Base-by-base conservation (phyloP, 1,140 invertebrate genomes). In the Teleopsis dalmanni region DNA sequence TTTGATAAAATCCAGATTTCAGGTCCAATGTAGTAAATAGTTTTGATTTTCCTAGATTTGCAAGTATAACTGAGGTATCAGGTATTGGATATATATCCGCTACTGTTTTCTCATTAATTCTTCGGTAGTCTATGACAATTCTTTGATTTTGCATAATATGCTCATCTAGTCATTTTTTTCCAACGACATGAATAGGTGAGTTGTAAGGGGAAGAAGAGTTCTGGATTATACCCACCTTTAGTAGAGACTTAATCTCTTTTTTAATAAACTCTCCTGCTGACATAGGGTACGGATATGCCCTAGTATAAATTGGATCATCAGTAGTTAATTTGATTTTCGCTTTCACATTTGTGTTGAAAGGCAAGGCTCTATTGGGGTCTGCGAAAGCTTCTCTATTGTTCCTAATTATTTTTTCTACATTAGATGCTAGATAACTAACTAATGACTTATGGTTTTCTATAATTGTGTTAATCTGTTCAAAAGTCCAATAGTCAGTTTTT, bases 1-100 rank as follows among this genome's bases (percentile, higher is more conserved):
- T 58, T 54, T 64, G 62, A 49, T 66, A 58, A 53, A 66, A 66
- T 23, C 59, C 61, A 8, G 46, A 51, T 10, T 57, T 57, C 16
- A 67, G 49, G 44, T 65, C 61, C 47, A 68, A 29, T 3, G 58
- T 64, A 2, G 56, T 58, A 36, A 67, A 65, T 38, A 60, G 63
- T 33, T 53, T 37, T 11, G 54, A 55, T 55, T 55, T 55, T 34
- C 58, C 58, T 52, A 66, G 44, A 29, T 54, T 46, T 1, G 52
- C 44, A 19, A 61, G 19, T n/a, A 57, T 51, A 26, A 58, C 53
- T n/a, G 52, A 41, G 9, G 56, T 53, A 19, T 57, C 41, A 4
- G 53, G 58, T 14, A 60, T 51, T 9, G 51, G 50, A 29, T 50
- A 58, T 29, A 26, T 50, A n/a, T 58, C 41, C 8, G 37, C 19